These are phyloP conservation scores for Drosophila repleta DNA, from an alignment of 1,140 invertebrate genomes.

Conservation along the genomic window DNA sequence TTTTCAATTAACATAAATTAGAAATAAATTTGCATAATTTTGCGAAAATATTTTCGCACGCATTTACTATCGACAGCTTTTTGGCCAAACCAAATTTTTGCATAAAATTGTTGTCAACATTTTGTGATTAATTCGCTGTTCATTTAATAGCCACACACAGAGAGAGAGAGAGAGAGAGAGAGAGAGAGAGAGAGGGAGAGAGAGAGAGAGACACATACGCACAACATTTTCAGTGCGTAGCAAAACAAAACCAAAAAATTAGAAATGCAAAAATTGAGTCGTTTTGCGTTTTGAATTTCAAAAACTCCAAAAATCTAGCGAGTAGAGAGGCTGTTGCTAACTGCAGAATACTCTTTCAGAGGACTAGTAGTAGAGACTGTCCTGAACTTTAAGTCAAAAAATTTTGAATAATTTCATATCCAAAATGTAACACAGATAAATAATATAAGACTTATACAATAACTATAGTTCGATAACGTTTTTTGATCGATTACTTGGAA, in stretches of 20 bases:
- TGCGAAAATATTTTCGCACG: constrained; percentile 18
- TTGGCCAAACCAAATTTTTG: constrained; percentile 24
- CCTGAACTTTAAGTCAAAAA: too few species aligned
- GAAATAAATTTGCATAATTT: constrained; percentile 34
- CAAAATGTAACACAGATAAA: too few species aligned
- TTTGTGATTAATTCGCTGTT: constrained; percentile 46
- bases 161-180: too few species aligned
- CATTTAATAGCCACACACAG: constrained; percentile 43
- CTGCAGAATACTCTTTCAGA: too few species aligned
- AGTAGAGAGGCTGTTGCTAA: too few species aligned
- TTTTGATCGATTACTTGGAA: too few species aligned
- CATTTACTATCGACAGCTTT: constrained; percentile 26
- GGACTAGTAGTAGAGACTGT: too few species aligned
- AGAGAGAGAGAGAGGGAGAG: too few species aligned
- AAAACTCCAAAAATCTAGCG: constrained; percentile 1
- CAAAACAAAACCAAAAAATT: constrained; percentile 29
- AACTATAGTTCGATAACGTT: too few species aligned
- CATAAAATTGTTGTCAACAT: constrained; percentile 19
- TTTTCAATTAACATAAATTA: constrained; percentile 55
- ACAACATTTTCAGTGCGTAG: background rate
- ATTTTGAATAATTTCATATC: too few species aligned
- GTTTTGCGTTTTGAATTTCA: constrained; percentile 37
- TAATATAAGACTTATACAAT: too few species aligned
- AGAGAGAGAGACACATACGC: too few species aligned
- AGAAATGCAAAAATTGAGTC: constrained; percentile 49